Percentiles rank a stretch among this genome's conserved stretches.
Conservation (phyloP, 1,140 invertebrate species). For the Drosophila hydei region DNA sequence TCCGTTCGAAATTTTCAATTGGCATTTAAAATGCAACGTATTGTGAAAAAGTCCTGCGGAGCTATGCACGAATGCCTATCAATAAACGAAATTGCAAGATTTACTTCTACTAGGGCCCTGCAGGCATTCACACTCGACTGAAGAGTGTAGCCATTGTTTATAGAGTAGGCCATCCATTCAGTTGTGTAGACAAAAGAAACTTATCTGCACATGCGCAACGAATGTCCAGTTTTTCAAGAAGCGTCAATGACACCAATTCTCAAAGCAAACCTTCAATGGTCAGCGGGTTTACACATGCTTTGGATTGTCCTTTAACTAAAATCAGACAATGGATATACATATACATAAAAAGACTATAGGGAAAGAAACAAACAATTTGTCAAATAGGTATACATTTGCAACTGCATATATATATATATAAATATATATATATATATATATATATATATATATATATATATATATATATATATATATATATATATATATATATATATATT, state of each 20-base stretch:
- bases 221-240: conserved; percentile 54
- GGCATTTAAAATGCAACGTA: conserved; percentile 69
- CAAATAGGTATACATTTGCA: no score
- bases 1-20: conserved; percentile 61
- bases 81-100: conserved; percentile 59
- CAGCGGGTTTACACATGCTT: conserved; percentile 32
- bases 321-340: conserved; percentile 13
- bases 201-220: conserved; percentile 72
- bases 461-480: no score
- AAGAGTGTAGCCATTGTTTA: conserved; percentile 62
- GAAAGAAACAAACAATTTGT: no score
- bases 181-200: conserved; percentile 43
- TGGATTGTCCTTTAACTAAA: conserved; percentile 14
- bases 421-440: no score
- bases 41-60: conserved; percentile 64
- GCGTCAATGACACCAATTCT: conserved; percentile 50
- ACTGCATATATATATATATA: no score
- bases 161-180: conserved; percentile 67
- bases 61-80: conserved; percentile 72
- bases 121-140: conserved; percentile 70
- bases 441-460: no score
- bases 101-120: conserved; percentile 41
- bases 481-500: no score
- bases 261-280: conserved; percentile 56
- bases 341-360: no score